These are phyloP conservation scores for Pituophis catenifer DNA, from an alignment of 2,113 vertebrate species.

Conservation along the genomic window DNA sequence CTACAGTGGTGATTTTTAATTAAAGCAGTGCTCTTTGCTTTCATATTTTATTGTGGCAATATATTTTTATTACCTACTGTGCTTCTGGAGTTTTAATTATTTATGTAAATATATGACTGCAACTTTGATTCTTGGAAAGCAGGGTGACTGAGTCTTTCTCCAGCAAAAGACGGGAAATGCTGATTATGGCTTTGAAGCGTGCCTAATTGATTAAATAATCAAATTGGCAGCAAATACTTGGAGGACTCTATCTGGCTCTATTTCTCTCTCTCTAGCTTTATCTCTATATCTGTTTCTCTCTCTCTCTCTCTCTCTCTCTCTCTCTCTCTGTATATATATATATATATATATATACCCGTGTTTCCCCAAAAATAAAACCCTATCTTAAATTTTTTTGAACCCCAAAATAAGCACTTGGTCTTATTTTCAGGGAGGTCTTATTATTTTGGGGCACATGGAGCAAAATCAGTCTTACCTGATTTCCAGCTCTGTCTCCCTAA, in stretches of 20 bases:
- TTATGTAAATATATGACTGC: conserved; percentile 75
- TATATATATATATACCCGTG: too few relatives aligned
- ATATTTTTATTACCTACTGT: conserved; percentile 72
- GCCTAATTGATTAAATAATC: conserved; percentile 60
- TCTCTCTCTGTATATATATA: neutral
- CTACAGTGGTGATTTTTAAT: conserved; percentile 77
- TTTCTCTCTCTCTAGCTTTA: neutral
- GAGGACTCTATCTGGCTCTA: neutral
- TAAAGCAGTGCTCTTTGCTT: conserved; percentile 69
- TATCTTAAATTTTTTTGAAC: too few relatives aligned
- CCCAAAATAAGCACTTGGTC: too few relatives aligned
- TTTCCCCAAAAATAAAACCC: too few relatives aligned
- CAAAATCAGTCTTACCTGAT: too few relatives aligned
- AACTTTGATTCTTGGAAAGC: conserved; percentile 45
- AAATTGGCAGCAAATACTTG: conserved; percentile 31
- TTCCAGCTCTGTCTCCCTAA: too few relatives aligned
- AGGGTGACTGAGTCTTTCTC: conserved; percentile 47
- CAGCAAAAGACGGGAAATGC: conserved; percentile 41
- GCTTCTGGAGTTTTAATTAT: conserved; percentile 78
- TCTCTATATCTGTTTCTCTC: neutral
- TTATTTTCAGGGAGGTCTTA: too few relatives aligned
- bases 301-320: neutral
- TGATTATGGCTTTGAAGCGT: conserved; percentile 44
- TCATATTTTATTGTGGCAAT: conserved; percentile 73
- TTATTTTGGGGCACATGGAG: too few relatives aligned